These are phyloP conservation scores for Teleopsis dalmanni DNA, from an alignment of 1,140 invertebrate genomes.

Conservation along the genomic window DNA sequence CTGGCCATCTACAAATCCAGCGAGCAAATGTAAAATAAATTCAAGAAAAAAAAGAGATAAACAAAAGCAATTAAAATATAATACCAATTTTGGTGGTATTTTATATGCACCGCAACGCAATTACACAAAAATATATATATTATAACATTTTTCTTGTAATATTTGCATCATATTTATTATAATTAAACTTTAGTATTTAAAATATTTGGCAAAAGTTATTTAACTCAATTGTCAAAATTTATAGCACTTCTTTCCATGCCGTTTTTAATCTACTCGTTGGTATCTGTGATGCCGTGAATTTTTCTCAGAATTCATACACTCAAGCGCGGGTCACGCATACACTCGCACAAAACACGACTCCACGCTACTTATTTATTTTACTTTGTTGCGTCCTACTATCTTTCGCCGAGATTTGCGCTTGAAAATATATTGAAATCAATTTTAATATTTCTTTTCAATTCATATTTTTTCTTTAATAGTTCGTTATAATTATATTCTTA, in stretches of 20 bases:
- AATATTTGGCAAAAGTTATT: background rate
- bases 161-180: background rate
- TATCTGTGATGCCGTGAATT: slow-evolving; percentile 9
- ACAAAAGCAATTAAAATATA: slow-evolving; percentile 13
- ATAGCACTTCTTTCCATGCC: slow-evolving; percentile 2
- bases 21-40: background rate
- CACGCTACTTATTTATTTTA: too few relatives aligned
- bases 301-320: slow-evolving; percentile 1
- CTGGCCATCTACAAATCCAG: too few relatives aligned
- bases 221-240: background rate
- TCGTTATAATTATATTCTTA: too few relatives aligned
- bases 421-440: too few relatives aligned
- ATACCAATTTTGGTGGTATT: slow-evolving; percentile 1
- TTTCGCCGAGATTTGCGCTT: too few relatives aligned
- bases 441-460: too few relatives aligned
- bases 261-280: slow-evolving; percentile 6
- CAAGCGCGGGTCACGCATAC: background rate
- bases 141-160: background rate
- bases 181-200: background rate
- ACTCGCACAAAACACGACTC: background rate
- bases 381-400: too few relatives aligned
- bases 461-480: too few relatives aligned
- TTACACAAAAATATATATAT: background rate
- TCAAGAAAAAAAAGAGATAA: slow-evolving; percentile 10
- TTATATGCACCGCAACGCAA: too few relatives aligned